Base-by-base conservation (phyloP, 2,888 invertebrate species). In the Sinotaia quadrata region DNA sequence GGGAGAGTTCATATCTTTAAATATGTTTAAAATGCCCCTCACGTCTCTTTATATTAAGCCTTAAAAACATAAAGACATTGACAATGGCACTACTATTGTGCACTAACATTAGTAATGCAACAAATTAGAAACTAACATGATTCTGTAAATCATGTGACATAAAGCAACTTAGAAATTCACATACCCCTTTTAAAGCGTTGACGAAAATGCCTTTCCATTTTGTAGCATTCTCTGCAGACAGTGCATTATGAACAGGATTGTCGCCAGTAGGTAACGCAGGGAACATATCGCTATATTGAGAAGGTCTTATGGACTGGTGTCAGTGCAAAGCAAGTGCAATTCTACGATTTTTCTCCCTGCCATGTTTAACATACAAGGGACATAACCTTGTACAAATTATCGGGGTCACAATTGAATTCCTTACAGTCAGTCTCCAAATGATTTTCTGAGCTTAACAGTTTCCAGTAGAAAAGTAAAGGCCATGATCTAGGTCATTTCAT, bases 191-290 rank as follows among this genome's bases (percentile, higher is more conserved):
- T 84, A 97, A 91, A 61, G 96, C 93, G 85, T 92, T 92, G 87
- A 94, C 92, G 89, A 97, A 94, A 78, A 97, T 91, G 77, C 96
- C 95, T 87, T 93, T 94, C 97, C 97, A 97, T 92, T 96, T 96
- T 81, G 92, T 92, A 82, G 92, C 92, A 90, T 95, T 96, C 89
- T 95, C 95, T 87, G 93, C 93, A 88, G 94, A 94, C 88, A 41
- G 49, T 49, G 34, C 57, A 44, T 58, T 54, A 44, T 72, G 67
- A 24, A 62, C 58, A 51, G 69, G 52, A 59, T 66, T 73, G 24
- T 73, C 73, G 54, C 68, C 68, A 27, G 73, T 24, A 21, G 72
- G 67, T 33, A 61, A 67, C 58, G 65, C 57, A 27, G 69, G 63
- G 62, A 60, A 73, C 73, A 73, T 73, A 68, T 63, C 73, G 73